Conservation (phyloP, 1,140 invertebrate genomes). For the Schlechtendalia chinensis region DNA sequence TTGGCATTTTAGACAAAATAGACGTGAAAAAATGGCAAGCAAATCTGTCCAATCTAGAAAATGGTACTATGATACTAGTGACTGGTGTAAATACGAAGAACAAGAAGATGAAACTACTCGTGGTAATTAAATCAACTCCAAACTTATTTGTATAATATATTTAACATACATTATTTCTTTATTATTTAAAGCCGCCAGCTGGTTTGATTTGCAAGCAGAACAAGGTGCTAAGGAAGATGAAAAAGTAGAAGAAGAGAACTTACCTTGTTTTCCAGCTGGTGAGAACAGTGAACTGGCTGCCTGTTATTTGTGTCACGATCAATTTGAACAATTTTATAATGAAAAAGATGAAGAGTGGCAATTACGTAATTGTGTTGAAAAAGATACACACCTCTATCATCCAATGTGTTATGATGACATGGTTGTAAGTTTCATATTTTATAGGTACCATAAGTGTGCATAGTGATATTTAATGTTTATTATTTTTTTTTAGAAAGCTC, state of each 20-base stretch:
- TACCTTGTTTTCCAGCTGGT: slow-evolving; percentile 65
- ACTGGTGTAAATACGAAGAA: slow-evolving; percentile 94
- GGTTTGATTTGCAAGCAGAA: slow-evolving; percentile 72
- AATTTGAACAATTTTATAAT: slow-evolving; percentile 90
- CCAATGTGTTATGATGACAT: slow-evolving; percentile 87
- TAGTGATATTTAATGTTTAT: not conserved
- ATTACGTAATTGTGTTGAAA: slow-evolving; percentile 74
- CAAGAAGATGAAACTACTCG: slow-evolving; percentile 89
- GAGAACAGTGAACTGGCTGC: slow-evolving; percentile 60
- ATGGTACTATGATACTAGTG: slow-evolving; percentile 86
- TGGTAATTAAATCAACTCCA: slow-evolving; percentile 60
- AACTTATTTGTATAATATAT: not conserved
- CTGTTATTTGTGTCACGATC: slow-evolving; percentile 87
- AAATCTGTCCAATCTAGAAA: slow-evolving; percentile 77
- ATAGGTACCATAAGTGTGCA: not conserved
- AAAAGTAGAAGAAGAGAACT: slow-evolving; percentile 58
- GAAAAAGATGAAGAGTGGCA: slow-evolving; percentile 97
- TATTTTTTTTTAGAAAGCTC: slow-evolving; percentile 15
- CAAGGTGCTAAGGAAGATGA: slow-evolving; percentile 55
- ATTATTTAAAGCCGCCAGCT: slow-evolving; percentile 71
- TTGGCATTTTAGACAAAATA: slow-evolving; percentile 95
- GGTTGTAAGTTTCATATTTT: slow-evolving; percentile 62
- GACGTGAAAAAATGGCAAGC: slow-evolving; percentile 79
- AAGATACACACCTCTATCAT: slow-evolving; percentile 81
- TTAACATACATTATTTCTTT: too few species aligned